Evolutionary conservation across 2,797 vertebrate species (phyloP).

Genomic region (Erpetoichthys calabaricus): DNA sequence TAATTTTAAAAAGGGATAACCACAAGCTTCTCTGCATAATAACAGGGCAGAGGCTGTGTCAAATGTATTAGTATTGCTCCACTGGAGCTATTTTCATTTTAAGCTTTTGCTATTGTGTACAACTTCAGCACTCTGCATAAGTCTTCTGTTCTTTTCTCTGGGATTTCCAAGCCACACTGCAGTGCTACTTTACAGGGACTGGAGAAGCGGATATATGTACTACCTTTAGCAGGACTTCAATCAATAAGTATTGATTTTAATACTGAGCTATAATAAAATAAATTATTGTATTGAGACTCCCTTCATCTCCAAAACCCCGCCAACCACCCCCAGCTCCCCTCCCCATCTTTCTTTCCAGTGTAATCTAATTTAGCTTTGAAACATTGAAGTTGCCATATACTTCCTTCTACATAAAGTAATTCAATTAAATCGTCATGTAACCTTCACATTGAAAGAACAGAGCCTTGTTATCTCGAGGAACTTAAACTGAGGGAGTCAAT

Average conservation of each 20-base stretch:
- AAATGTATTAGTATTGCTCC: conserved; percentile 83
- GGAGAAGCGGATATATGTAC: conserved; percentile 14
- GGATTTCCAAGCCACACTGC: conserved; percentile 6
- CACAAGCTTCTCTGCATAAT: conserved; percentile 57
- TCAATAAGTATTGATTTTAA: conserved; percentile 55
- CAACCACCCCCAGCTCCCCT: not conserved
- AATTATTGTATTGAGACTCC: conserved; percentile 42
- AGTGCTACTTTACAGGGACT: conserved; percentile 3
- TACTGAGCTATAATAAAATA: conserved; percentile 46
- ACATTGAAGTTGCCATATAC: conserved; percentile 1
- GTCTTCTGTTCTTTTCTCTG: conserved; percentile 8
- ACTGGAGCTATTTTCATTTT: conserved; percentile 74
- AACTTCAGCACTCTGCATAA: conserved; percentile 52
- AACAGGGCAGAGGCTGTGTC: conserved; percentile 50
- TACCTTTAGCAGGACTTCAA: conserved; percentile 49
- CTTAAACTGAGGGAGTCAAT: not conserved
- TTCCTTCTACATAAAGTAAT: conserved; percentile 1
- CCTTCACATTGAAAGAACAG: not conserved
- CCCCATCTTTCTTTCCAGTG: not conserved
- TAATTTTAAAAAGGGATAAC: conserved; percentile 51
- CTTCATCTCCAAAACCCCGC: conserved; percentile 10
- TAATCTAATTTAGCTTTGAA: conserved; percentile 41
- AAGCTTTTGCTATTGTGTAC: conserved; percentile 68
- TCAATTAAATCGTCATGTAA: conserved; percentile 1
- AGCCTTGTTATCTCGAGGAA: not conserved